phyloP scores from a whole-genome alignment of 2,888 invertebrate species.

The Halictus ligatus region DNA sequence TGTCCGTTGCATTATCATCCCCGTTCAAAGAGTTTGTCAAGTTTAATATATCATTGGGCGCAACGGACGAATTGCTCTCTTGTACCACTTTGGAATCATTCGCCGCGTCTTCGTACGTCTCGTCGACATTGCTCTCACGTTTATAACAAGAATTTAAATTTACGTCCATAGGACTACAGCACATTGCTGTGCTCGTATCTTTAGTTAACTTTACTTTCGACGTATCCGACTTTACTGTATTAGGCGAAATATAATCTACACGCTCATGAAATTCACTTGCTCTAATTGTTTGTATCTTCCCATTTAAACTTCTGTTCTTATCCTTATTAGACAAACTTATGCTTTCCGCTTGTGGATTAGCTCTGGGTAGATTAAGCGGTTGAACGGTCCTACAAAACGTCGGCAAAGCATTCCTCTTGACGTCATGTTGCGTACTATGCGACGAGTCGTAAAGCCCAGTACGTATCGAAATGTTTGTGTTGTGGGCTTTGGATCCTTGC shows the following conservation, averaged over 20 bases:
- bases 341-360: conserved; percentile 42
- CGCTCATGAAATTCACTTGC: conserved; percentile 42
- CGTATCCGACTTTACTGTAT: conserved; percentile 18
- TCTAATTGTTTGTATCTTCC: conserved; percentile 11
- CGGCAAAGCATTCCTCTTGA: conserved; percentile 66
- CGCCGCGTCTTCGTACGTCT: neutral
- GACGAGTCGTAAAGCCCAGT: conserved; percentile 80
- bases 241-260: conserved; percentile 37
- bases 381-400: conserved; percentile 54
- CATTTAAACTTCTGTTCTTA: conserved; percentile 27
- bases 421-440: conserved; percentile 71
- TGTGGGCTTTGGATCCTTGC: conserved; percentile 71
- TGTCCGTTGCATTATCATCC: conserved; percentile 15
- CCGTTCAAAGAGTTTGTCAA: conserved; percentile 16
- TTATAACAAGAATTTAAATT: conserved; percentile 8
- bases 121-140: conserved; percentile 13
- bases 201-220: conserved; percentile 26
- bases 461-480: conserved; percentile 81
- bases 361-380: conserved; percentile 39
- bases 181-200: neutral
- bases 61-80: conserved; percentile 4
- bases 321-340: conserved; percentile 44
- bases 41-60: neutral
- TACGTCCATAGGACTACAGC: neutral
- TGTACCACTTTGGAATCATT: conserved; percentile 3